Base-by-base conservation (phyloP, 2,888 invertebrate genomes). In the Conchocele bisecta region DNA sequence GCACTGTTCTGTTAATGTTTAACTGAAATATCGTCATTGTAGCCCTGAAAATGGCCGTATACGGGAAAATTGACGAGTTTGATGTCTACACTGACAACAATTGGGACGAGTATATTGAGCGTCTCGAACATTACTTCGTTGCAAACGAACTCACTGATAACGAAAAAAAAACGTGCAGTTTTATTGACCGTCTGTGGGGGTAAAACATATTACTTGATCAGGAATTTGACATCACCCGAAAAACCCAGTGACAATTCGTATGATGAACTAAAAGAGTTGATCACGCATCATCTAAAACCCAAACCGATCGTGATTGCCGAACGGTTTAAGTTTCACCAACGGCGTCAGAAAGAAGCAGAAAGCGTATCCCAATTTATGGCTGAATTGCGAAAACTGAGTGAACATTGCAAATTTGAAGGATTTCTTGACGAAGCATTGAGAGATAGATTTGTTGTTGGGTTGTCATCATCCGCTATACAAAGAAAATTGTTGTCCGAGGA, bases 371-470 rank as follows among this genome's bases (percentile, higher is more conserved):
- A 41, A 6, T 72, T 59, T 50, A 13, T 72, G n/a, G 54, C 58
- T 17, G 63, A 35, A 35, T 26, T 75, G 20, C 37, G 54, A 22
- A 72, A 72, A 46, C 39, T 72, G 13, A 22, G 41, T 20, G 17
- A 29, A 22, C 44, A 57, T 29, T 75, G 72, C 37, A 41, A 75
- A 20, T 75, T 72, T 72, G 64, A 31, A 13, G 31, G n/a, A 13
- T 20, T 33, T 31, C 35, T 68, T 6, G 26, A 75, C 22, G 54
- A 72, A 13, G 33, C 69, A 13, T 35, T 68, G 15, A 33, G 72
- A 13, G 68, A 73, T 41, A 20, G 59, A 35, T 44, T 75, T 56
- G 73, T 73, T 15, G 57, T 63, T 51, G 60, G 73, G 15, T 51
- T 75, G 28, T 28, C 31, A 1, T 17, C 46, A n/a, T 42, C 35